Conservation (phyloP, 2,113 vertebrate species). For the Solea senegalensis region DNA sequence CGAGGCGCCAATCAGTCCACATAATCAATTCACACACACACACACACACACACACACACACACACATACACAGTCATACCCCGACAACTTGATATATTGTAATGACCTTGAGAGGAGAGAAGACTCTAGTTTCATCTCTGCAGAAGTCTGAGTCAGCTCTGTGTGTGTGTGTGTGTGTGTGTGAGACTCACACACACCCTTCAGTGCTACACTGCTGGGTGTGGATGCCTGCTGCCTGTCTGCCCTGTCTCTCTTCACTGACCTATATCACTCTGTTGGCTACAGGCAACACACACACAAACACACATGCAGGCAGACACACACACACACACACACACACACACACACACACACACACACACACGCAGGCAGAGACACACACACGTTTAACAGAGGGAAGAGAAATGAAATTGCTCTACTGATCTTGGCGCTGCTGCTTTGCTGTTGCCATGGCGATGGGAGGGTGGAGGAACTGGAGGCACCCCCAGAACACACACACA, state of each 20-base stretch:
- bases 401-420: constrained; percentile 51
- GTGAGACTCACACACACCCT: constrained; percentile 19
- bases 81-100: constrained; percentile 1
- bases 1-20: constrained; percentile 30
- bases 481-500: constrained; percentile 36
- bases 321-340: too few relatives aligned
- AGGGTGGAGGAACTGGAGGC: constrained; percentile 27
- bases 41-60: constrained; percentile 15
- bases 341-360: too few relatives aligned
- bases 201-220: background rate
- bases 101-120: constrained; percentile 34
- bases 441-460: constrained; percentile 71
- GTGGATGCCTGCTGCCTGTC: constrained; percentile 21
- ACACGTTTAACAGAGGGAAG: constrained; percentile 59
- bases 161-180: constrained; percentile 1
- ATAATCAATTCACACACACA: constrained; percentile 43
- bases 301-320: too few relatives aligned
- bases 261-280: constrained; percentile 71
- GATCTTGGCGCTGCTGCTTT: constrained; percentile 65
- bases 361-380: too few relatives aligned
- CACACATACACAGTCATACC: constrained; percentile 20
- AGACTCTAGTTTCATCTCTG: constrained; percentile 20
- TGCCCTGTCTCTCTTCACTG: constrained; percentile 58
- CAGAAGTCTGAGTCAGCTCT: constrained; percentile 7
- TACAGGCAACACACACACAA: too few relatives aligned